Evolutionary conservation across 2,888 invertebrate species (phyloP).

Genomic region (Phortica magna): DNA sequence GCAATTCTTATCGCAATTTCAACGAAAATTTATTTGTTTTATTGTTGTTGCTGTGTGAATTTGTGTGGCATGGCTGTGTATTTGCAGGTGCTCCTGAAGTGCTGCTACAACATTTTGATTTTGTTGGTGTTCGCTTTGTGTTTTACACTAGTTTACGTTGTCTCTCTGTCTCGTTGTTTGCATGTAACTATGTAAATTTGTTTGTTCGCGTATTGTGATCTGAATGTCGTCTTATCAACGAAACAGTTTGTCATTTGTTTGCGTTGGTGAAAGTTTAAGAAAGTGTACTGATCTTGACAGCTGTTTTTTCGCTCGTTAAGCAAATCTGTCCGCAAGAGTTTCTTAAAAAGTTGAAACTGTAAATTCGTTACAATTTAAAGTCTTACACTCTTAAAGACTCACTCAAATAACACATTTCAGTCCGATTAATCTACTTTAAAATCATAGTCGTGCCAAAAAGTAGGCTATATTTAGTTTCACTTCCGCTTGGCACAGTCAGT

Average conservation of each 20-base stretch:
- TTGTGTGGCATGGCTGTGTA: conserved; percentile 53
- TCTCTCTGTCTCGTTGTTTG: background rate
- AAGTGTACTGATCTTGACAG: conserved; percentile 21
- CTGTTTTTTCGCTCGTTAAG: conserved; percentile 11
- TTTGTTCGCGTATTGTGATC: background rate
- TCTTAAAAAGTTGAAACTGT: background rate
- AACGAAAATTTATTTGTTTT: conserved; percentile 68
- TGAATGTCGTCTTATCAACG: conserved; percentile 54
- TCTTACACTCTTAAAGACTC: background rate
- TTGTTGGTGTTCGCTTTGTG: background rate
- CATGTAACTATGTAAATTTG: background rate
- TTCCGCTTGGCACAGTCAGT: background rate
- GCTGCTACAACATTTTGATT: background rate
- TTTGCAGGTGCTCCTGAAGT: background rate
- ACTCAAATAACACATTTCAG: background rate
- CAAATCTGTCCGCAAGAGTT: background rate
- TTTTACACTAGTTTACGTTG: background rate
- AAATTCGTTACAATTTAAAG: background rate
- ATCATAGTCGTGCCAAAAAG: background rate
- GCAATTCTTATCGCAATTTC: conserved; percentile 63
- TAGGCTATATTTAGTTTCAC: background rate
- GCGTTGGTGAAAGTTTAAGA: conserved; percentile 20
- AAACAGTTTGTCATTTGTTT: conserved; percentile 61
- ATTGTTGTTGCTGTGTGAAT: conserved; percentile 70
- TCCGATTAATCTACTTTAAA: background rate